Conservation (phyloP, 2,888 invertebrate species). For the Aphrophora alni region DNA sequence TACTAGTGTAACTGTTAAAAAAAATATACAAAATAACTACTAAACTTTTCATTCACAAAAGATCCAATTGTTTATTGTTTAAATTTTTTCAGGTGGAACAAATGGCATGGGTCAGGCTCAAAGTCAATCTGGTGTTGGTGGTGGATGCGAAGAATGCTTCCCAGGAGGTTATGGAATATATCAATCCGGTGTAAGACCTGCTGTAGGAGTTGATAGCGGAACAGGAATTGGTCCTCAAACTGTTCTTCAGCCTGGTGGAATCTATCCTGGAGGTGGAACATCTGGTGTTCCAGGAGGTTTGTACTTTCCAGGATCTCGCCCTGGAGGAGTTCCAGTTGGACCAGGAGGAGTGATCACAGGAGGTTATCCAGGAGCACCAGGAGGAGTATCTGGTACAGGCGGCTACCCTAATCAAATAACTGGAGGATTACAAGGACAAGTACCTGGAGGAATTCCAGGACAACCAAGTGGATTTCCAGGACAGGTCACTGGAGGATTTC, state of each 20-base stretch:
- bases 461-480: background rate
- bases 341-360: slow-evolving; percentile 41
- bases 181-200: slow-evolving; percentile 29
- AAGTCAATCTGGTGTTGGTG: slow-evolving; percentile 77
- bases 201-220: slow-evolving; percentile 18
- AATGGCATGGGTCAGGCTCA: slow-evolving; percentile 90
- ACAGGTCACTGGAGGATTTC: background rate
- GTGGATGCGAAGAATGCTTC: slow-evolving; percentile 72
- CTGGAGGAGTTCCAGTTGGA: slow-evolving; percentile 11
- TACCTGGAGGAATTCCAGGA: slow-evolving; percentile 14
- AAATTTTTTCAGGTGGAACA: slow-evolving; percentile 70
- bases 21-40: no score
- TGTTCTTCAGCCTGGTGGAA: background rate
- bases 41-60: no score
- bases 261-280: slow-evolving; percentile 32
- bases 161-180: slow-evolving; percentile 45
- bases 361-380: slow-evolving; percentile 45
- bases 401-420: slow-evolving; percentile 26
- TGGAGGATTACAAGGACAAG: slow-evolving; percentile 42
- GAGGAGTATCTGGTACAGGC: slow-evolving; percentile 37
- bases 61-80: no score
- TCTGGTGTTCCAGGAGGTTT: slow-evolving; percentile 24
- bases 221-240: slow-evolving; percentile 24
- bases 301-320: background rate
- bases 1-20: no score